Evolutionary conservation across 2,888 invertebrate genomes (phyloP).

Genomic region (Clivina fossor): DNA sequence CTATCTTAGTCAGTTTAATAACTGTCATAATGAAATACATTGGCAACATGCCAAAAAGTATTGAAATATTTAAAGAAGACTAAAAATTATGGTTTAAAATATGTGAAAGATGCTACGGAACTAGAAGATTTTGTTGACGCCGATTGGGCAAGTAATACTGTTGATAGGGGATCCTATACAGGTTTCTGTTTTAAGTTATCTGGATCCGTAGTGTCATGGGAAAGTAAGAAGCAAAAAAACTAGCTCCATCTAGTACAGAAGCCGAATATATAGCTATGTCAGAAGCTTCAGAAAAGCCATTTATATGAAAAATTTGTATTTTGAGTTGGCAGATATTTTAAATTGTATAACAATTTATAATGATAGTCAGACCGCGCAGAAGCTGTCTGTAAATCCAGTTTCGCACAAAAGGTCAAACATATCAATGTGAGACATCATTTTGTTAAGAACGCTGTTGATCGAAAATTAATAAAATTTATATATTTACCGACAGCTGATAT

Average conservation of each 20-base stretch:
- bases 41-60: constrained; percentile 37
- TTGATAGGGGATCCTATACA: constrained; percentile 49
- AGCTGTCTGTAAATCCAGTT: no score
- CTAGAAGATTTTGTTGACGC: constrained; percentile 40
- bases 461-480: no score
- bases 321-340: no score
- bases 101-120: constrained; percentile 23
- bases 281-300: constrained; percentile 41
- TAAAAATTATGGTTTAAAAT: constrained; percentile 35
- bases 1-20: constrained; percentile 41
- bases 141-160: constrained; percentile 37
- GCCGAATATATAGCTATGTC: constrained; percentile 42
- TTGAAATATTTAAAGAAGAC: constrained; percentile 31
- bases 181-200: constrained; percentile 42
- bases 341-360: no score
- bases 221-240: constrained; percentile 43
- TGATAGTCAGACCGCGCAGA: no score
- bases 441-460: no score
- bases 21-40: constrained; percentile 31
- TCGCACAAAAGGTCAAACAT: no score
- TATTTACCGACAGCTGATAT: no score
- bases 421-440: no score
- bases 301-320: no score
- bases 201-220: constrained; percentile 41
- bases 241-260: constrained; percentile 43